phyloP scores from a whole-genome alignment of 1,140 invertebrate genomes.

The Mercenaria mercenaria region DNA sequence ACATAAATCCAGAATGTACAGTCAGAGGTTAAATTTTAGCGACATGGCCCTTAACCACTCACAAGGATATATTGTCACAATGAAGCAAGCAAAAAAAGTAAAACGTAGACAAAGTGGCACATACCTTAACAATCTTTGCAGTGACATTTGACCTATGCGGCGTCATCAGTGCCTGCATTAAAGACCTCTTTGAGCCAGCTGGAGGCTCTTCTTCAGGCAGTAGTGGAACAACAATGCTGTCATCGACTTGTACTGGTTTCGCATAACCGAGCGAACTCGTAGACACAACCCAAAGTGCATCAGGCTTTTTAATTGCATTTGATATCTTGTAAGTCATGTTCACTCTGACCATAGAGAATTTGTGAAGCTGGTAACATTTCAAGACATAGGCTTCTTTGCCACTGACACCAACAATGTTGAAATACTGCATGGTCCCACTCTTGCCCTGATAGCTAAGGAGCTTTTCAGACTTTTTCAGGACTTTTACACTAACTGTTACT shows the following conservation, averaged over 20 bases:
- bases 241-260: neutral
- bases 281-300: neutral
- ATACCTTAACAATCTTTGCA: neutral
- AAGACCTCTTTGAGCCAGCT: neutral
- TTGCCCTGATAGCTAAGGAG: neutral
- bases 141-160: neutral
- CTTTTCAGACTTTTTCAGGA: slow-evolving; percentile 3
- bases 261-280: neutral
- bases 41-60: too few species aligned
- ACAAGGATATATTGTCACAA: too few species aligned
- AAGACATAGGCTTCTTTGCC: neutral
- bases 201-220: neutral
- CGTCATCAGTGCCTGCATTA: neutral
- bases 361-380: neutral
- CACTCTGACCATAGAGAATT: neutral
- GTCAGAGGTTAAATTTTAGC: too few species aligned
- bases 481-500: neutral
- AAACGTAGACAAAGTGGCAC: too few species aligned
- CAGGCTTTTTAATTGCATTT: neutral
- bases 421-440: neutral
- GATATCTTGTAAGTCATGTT: neutral
- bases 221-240: neutral
- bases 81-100: too few species aligned
- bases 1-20: too few species aligned
- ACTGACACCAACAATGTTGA: neutral